Evolutionary conservation across 1,140 invertebrate species (phyloP), one percentile per base, ranked within the genome.

Genomic region (Linepithema humile): DNA sequence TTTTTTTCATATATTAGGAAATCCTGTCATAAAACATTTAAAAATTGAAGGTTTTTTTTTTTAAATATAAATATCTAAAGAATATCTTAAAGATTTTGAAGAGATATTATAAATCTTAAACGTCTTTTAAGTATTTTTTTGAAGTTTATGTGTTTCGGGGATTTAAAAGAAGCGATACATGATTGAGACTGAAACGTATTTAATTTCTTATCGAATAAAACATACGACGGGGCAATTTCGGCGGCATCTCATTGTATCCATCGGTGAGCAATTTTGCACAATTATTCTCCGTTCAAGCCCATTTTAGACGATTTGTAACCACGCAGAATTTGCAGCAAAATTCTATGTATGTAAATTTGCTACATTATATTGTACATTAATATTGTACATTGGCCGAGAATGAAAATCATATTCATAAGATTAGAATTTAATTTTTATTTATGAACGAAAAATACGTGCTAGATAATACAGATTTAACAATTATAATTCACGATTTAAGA

Each of bases 201-300:
- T 80, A 80, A 69, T 80, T 80, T 80, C 23, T 55, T 55, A 43
- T 69, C 48, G 48, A 69, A 9, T 43, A 6, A 80, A 80, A 80
- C 35, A 69, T 40, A 69, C 17, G 29, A 40, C 23, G 10, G 57
- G 40, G 40, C 45, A 17, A 78, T 75, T 75, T 74, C 55, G 57
- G 59, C 40, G n/a, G 65, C 59, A 77, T 77, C 38, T 77, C 29
- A 77, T 65, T 10, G 20, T 78, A 67, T 78, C 12, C 17, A 1
- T 69, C 38, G 48, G 17, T 69, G 75, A 80, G 48, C 75, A 80
- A 80, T 55, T 78, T 40, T n/a, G 17, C 17, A 17, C 23, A 55
- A 45, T 75, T 75, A 3, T 43, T 40, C 48, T 69, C 9, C 23
- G 12, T 80, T 69, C 35, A 53, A 78, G 73, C 75, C 48, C 75